Base-by-base conservation (phyloP, 2,113 vertebrate species). In the Hemiprocne comata region DNA sequence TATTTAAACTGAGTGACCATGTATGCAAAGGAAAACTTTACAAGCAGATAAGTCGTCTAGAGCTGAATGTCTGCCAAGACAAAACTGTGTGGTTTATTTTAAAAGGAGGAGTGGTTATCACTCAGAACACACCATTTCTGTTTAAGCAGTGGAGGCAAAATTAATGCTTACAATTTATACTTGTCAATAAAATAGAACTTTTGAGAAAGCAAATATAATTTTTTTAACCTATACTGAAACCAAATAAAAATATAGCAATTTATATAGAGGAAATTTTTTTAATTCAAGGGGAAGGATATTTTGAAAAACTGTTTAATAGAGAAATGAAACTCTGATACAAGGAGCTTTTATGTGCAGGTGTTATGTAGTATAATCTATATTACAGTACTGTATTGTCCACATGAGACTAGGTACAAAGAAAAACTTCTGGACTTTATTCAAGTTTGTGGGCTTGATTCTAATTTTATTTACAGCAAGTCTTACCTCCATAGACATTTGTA, bases 11-110 rank as follows among this genome's bases (percentile, higher is more conserved):
- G 75, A 82, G 51, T 79, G 84, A 88, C 76, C 89, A 46, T 26
- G 84, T 84, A 89, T 15, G 65, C 58, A 91, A 95, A 84, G 84
- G 79, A 94, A 92, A 96, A 88, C 67, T 97, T 97, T 96, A 96
- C 83, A 97, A 95, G 96, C 67, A 95, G 92, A 79, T 95, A 97
- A 96, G 93, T 93, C 95, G 92, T 86, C 65, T 81, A 89, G 42
- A 42, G n/a, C 61, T 96, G 96, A 95, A 92, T 58, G 29, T 23
- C 73, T 95, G 93, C 96, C 92, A 97, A 97, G 78, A 46, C 13
- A 87, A 91, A 95, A 77, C 58, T 57, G 67, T 78, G 57, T 75
- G 54, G 69, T 96, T 97, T 93, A 88, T 94, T 97, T 96, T 97
- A 93, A 94, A 94, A 94, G 77, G 50, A 96, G 88, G 85, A 78